phyloP scores from a whole-genome alignment of 2,113 vertebrate species.

The Lanius ludovicianus region DNA sequence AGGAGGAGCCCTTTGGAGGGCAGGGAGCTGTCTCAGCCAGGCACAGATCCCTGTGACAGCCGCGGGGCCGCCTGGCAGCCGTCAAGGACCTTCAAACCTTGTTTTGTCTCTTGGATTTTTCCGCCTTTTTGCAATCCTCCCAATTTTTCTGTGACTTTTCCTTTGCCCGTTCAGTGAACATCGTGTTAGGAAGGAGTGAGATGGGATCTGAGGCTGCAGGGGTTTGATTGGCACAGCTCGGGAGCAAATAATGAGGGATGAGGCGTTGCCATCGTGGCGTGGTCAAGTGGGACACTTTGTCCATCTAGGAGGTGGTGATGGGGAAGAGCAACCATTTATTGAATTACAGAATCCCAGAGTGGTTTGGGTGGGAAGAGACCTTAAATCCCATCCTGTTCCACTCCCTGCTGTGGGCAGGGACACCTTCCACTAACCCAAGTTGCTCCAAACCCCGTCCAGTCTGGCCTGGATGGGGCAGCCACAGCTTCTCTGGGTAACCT shows the following conservation, averaged over 20 bases:
- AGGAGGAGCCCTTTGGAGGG: not conserved
- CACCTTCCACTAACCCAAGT: not conserved
- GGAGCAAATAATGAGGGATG: not conserved
- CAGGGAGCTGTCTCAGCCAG: not conserved
- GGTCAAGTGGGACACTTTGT: not conserved
- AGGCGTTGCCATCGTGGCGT: not conserved
- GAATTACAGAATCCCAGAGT: not conserved
- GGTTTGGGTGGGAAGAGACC: not conserved
- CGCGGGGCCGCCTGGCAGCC: not conserved
- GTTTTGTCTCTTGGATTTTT: not conserved
- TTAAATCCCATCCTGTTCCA: not conserved
- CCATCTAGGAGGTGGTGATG: accelerated
- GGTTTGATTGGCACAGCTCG: not conserved
- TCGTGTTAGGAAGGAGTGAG: not conserved
- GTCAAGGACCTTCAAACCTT: not conserved
- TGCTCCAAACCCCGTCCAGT: not conserved
- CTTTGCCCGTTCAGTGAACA: not conserved
- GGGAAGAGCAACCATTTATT: not conserved
- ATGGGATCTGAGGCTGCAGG: not conserved
- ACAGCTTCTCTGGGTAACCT: not conserved
- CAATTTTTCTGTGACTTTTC: not conserved
- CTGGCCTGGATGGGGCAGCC: not conserved
- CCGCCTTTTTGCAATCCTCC: not conserved
- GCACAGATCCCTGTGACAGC: not conserved
- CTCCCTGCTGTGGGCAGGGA: not conserved